These are phyloP conservation scores for Myotis pilosus DNA, from an alignment of 2,797 vertebrate genomes.

Conservation along the genomic window DNA sequence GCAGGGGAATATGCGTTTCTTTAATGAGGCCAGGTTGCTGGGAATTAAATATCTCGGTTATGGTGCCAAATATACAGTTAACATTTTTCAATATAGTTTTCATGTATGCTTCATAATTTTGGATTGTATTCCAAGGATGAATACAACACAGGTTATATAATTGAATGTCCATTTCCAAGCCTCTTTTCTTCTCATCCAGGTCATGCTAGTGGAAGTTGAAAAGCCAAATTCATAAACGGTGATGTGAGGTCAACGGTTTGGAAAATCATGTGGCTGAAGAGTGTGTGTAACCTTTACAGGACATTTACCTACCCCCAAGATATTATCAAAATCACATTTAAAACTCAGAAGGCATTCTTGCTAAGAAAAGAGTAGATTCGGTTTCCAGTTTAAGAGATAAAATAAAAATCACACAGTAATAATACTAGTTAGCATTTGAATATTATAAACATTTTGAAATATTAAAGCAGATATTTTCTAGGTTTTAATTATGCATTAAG, in stretches of 20 bases:
- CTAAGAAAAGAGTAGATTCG: neutral
- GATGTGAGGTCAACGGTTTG: neutral
- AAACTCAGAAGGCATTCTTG: neutral
- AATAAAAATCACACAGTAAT: neutral
- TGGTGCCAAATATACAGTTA: neutral
- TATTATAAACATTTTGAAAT: slow-evolving; percentile 24
- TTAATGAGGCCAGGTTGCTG: neutral
- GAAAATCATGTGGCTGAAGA: neutral
- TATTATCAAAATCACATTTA: neutral
- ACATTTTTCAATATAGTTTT: neutral
- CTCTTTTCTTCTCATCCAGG: neutral
- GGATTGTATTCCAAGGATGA: neutral
- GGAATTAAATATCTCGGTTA: neutral
- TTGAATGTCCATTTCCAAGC: neutral
- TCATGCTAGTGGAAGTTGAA: neutral
- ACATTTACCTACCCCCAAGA: neutral
- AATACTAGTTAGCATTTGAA: neutral
- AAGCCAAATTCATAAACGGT: neutral
- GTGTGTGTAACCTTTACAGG: neutral
- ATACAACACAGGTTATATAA: neutral
- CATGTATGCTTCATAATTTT: neutral
- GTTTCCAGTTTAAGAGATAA: neutral
- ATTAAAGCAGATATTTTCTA: neutral
- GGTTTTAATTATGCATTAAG: neutral
- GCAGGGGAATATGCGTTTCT: neutral